Conservation (phyloP, 2,113 vertebrate species). For the Urocolius indicus region DNA sequence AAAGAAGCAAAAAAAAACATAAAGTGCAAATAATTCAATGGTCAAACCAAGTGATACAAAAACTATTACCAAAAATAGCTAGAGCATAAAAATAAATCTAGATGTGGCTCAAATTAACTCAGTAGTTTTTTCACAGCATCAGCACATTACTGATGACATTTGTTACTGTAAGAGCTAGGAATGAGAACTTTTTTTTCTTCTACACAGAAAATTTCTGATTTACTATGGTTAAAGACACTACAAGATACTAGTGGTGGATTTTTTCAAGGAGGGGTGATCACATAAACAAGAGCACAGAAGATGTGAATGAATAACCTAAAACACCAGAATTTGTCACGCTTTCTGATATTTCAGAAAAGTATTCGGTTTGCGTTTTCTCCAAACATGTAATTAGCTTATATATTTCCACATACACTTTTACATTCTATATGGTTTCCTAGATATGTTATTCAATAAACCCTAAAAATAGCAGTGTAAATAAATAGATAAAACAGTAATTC, state of each 20-base stretch:
- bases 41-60: neutral
- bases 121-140: neutral
- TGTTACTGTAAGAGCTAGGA: neutral
- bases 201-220: neutral
- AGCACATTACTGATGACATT: neutral
- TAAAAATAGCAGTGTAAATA: slow-evolving; percentile 27
- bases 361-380: neutral
- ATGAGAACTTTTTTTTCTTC: neutral
- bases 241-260: neutral
- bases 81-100: neutral
- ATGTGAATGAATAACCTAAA: neutral
- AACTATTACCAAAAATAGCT: neutral
- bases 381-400: neutral
- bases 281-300: neutral
- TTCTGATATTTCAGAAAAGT: neutral
- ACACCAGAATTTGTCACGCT: neutral
- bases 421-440: neutral
- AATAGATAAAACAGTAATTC: slow-evolving; percentile 17
- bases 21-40: neutral
- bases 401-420: neutral
- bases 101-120: neutral
- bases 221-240: neutral
- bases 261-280: neutral
- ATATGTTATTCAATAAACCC: neutral
- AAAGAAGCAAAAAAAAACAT: neutral